Base-by-base conservation (phyloP, 2,888 invertebrate genomes). In the Hypena proboscidalis region DNA sequence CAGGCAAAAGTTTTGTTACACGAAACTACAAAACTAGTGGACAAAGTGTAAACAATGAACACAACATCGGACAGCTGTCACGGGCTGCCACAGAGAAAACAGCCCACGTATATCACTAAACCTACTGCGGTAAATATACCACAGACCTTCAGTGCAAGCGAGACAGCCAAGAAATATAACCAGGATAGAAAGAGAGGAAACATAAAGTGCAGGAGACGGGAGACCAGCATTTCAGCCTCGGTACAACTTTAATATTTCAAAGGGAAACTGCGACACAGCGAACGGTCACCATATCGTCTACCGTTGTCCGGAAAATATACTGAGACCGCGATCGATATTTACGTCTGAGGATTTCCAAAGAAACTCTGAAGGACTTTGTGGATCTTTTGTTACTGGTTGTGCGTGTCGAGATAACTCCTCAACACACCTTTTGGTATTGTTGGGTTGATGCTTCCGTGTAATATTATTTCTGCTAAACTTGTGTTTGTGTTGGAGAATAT, bases 181-280 rank as follows among this genome's bases (percentile, higher is more conserved):
- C 4, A 2, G 15, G 15, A 15, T 15, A 15, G 29, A 29, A 2
- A 29, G 29, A 15, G 15, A 15, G 2, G 6, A n/a, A n/a, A n/a
- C n/a, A n/a, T n/a, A n/a, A n/a, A n/a, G n/a, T 14, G 10, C 15
- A 4, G 15, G 8, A 6, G 9, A 5, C 6, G 7, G 10, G 13
- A 15, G 15, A 17, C 10, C 5, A 19, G n/a, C 17, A 21, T 27
- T 20, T 6, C 19, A 11, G n/a, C 11, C 15, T 11, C 23, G 30
- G 17, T 31, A 44, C 33, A 26, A 29, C 29, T 44, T 42, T 54
- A 58, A 54, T 54, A 58, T 57, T 60, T 54, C 37, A 60, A 23
- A 22, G 43, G 34, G 15, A 31, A 4, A 57, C 37, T 35, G 22
- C 31, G 10, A 17, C 17, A 30, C 4, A 10, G 22, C 14, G 30